Percentiles rank a stretch among this genome's conserved stretches.
phyloP scores from a whole-genome alignment of 2,888 invertebrate species.

The Nasonovia ribisnigri region DNA sequence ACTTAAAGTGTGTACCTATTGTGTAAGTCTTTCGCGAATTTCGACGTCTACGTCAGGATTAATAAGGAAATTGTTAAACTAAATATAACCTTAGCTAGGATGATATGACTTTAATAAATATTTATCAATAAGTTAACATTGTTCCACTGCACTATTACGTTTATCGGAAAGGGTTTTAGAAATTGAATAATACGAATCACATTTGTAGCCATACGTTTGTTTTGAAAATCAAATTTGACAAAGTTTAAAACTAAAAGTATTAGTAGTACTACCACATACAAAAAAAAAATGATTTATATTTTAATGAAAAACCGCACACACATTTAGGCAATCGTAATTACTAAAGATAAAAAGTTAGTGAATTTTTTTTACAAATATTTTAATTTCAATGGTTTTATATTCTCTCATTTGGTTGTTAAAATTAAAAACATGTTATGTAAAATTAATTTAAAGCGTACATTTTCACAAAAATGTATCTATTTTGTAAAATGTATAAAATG shows the following conservation, averaged over 20 bases:
- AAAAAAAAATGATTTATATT: not conserved
- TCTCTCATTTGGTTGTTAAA: not conserved
- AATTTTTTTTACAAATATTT: not conserved
- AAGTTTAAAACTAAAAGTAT: not conserved
- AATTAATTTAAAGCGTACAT: not conserved
- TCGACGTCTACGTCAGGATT: not conserved
- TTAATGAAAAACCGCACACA: not conserved
- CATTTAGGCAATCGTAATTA: not conserved
- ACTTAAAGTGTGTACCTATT: not conserved
- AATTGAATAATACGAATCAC: not conserved
- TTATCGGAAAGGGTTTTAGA: not conserved
- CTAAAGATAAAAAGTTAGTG: not conserved
- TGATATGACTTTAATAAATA: not conserved
- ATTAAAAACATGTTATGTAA: not conserved
- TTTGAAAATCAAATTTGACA: not conserved
- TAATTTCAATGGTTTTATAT: slow-evolving; percentile 6
- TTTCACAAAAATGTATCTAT: not conserved
- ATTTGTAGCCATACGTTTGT: not conserved
- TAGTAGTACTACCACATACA: not conserved
- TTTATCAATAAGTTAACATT: not conserved
- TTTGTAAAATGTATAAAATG: not conserved
- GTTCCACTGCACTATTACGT: not conserved
- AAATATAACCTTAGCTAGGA: not conserved
- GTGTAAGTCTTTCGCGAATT: not conserved
- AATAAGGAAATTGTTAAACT: no score